Conservation (phyloP, 1,140 invertebrate species). For the Drosophila baimaii region DNA sequence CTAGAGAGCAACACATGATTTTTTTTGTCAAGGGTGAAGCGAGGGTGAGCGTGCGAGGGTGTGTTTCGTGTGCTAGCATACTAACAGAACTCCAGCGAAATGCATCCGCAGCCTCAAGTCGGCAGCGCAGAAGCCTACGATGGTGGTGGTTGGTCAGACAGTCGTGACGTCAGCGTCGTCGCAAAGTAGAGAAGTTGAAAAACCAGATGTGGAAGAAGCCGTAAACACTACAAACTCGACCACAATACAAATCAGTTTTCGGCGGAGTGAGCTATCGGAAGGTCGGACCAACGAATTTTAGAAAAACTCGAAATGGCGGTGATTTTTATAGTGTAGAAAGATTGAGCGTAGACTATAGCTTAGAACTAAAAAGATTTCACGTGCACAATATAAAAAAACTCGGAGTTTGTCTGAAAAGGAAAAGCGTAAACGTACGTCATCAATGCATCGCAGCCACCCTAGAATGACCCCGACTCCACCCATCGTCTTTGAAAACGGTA, state of each 20-base stretch:
- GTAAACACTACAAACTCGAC: slow-evolving; percentile 71
- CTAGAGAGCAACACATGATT: background rate
- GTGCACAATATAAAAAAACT: background rate
- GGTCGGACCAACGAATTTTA: slow-evolving; percentile 30
- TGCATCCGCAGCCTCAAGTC: slow-evolving; percentile 37
- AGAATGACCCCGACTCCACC: slow-evolving; percentile 46
- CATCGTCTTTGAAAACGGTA: slow-evolving; percentile 74
- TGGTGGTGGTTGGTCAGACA: slow-evolving; percentile 33
- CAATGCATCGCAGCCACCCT: background rate
- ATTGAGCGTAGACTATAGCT: too few relatives aligned
- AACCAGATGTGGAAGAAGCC: slow-evolving; percentile 59
- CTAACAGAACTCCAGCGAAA: slow-evolving; percentile 16
- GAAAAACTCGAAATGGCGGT: background rate
- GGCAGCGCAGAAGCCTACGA: slow-evolving; percentile 12
- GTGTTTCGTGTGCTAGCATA: slow-evolving; percentile 11
- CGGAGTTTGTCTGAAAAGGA: background rate
- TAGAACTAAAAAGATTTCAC: background rate
- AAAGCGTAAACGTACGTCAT: background rate
- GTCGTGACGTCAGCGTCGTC: slow-evolving; percentile 16
- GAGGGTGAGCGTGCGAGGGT: slow-evolving; percentile 30
- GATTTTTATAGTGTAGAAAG: background rate
- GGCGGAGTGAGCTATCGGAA: slow-evolving; percentile 65
- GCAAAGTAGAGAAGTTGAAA: slow-evolving; percentile 54
- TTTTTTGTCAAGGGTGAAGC: slow-evolving; percentile 6
- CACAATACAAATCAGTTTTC: slow-evolving; percentile 80